Evolutionary conservation across 1,140 invertebrate species (phyloP), one percentile per base, ranked within the genome.

Genomic region (Drosophila lacertosa): DNA sequence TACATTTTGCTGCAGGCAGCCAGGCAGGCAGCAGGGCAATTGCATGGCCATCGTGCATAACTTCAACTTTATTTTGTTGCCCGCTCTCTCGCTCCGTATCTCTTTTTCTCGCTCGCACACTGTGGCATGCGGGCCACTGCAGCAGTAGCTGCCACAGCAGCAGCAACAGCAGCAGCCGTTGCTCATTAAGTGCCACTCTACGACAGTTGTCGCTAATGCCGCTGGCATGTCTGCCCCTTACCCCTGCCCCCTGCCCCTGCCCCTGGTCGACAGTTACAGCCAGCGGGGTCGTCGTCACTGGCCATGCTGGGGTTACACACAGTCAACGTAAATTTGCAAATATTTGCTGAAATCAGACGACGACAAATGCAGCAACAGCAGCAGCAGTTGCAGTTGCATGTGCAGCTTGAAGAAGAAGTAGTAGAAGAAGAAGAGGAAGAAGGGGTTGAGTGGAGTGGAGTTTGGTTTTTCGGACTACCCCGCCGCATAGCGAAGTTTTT

Each of bases 161-260:
- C 29, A 53, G 45, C 67, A 42, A 39, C 66, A 50, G 51, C 63
- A 72, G 59, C 81, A 80, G 81, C 73, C 79, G 79, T 84, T 80
- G 81, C 81, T 86, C 81, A 86, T 86, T 86, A 88, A 86, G 81
- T 86, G 81, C 82, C 82, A 86, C 81, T 86, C 82, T 74, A 81
- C 77, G 81, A 86, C 77, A 88, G 81, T 84, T 84, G 81, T 86
- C 81, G 81, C 81, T 81, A 88, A 81, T 86, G 82, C 81, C 62
- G 57, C 80, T 66, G 53, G 76, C 53, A 59, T 81, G 59, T 60
- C 47, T 16, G 35, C 20, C 32, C 5, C 20, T 26, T n/a, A n/a
- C n/a, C 29, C 16, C 10, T 37, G n/a, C 11, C 29, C 7, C 4
- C 1, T n/a, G 9, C 29, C 57, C 15, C 22, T n/a, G 16, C 10